Base-by-base conservation (phyloP, 2,888 invertebrate genomes). In the Lathronympha strigana region DNA sequence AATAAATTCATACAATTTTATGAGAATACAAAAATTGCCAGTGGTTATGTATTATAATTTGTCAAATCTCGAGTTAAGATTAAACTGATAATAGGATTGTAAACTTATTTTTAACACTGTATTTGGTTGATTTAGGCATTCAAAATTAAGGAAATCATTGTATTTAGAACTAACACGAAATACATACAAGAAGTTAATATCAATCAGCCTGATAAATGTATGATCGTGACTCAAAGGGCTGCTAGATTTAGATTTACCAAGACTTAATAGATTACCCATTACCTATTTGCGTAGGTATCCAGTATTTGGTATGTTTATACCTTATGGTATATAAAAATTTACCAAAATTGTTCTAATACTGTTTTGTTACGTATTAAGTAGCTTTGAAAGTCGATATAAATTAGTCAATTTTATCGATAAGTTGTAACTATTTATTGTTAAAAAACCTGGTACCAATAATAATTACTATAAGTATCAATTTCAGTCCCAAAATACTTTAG, bases 351-450 rank as follows among this genome's bases (percentile, higher is more conserved):
- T 53, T 36, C n/a, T 9, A 15, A 28, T 6, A 31, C 19, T 6
- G 1, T 36, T 23, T 15, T 15, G 4, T 54, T 49, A 19, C 17
- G 1, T 9, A 28, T 28, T 11, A 38, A 60, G 47, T 60, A 17
- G 21, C 45, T 19, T 31, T n/a, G 40, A n/a, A 15, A 31, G 6
- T 25, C 51, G 51, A 11, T 25, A 23, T 23, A 19, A 3, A 11
- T 21, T 43, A 43, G 43, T 61, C 43, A 45, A 61, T 61, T 51
- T 61, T 61, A 61, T 21, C 40, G 11, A 51, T 61, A 61, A 28
- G 25, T 25, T 1, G n/a, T 47, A 47, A 47, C 15, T 15, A 25
- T 43, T 17, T 43, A 43, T 43, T 43, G 43, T 43, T 43, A 11
- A 19, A 5, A 2, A 2, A 9, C 9, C 19, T 19, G 17, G 17